A percentile compares a stretch with the other conserved stretches of the same genome.
Conservation (phyloP, 2,888 invertebrate species). For the Saturnia pavonia region DNA sequence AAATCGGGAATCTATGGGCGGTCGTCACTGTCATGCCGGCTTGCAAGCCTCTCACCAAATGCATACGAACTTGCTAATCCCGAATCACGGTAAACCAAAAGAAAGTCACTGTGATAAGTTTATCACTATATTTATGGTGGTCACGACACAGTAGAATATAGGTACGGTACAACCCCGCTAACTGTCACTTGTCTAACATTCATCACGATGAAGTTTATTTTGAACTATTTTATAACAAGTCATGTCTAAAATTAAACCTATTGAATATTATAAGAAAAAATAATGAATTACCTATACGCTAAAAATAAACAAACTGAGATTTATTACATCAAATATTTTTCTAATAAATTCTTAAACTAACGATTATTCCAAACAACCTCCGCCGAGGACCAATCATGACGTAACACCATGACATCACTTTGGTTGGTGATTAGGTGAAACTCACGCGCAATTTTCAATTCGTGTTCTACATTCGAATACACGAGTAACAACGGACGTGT, state of each 20-base stretch:
- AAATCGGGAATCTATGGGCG: too few species aligned
- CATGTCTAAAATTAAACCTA: not conserved
- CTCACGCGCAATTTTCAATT: conserved; percentile 16
- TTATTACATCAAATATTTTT: conserved; percentile 12
- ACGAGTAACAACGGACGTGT: conserved; percentile 16
- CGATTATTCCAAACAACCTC: not conserved
- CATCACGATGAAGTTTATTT: not conserved
- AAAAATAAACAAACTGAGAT: not conserved
- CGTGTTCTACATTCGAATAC: conserved; percentile 13
- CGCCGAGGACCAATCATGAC: conserved; percentile 6
- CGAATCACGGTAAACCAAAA: too few species aligned
- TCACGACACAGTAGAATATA: too few species aligned
- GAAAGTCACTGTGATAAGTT: too few species aligned
- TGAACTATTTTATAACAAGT: not conserved
- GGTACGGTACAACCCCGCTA: too few species aligned
- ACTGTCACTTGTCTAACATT: too few species aligned
- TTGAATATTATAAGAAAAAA: not conserved
- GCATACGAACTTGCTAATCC: too few species aligned
- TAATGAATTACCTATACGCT: not conserved
- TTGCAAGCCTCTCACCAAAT: too few species aligned
- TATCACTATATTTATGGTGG: too few species aligned
- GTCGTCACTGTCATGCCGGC: too few species aligned
- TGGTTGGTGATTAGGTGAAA: conserved; percentile 14
- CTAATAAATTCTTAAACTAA: conserved; percentile 4
- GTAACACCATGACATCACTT: conserved; percentile 19